Evolutionary conservation across 2,113 vertebrate species (phyloP).

Genomic region (Microcebus ravelobensis): DNA sequence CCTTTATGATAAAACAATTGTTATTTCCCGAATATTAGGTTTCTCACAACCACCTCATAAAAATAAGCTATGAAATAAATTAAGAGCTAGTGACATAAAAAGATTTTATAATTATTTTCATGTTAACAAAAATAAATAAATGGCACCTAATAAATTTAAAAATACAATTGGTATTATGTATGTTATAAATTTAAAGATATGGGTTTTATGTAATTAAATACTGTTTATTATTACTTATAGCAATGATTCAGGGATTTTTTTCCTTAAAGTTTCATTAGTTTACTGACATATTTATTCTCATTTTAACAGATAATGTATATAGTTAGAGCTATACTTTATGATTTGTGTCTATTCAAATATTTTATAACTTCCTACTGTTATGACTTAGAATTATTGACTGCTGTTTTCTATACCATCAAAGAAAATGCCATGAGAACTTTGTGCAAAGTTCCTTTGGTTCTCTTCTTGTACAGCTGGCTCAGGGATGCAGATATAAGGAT

Average conservation of each 20-base stretch:
- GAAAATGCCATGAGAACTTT: not conserved
- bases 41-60: not conserved
- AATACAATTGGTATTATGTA: not conserved
- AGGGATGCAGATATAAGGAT: not conserved
- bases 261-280: not conserved
- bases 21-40: not conserved
- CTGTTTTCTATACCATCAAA: not conserved
- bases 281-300: not conserved
- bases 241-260: not conserved
- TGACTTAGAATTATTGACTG: not conserved
- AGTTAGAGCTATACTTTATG: not conserved
- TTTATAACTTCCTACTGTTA: not conserved
- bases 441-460: not conserved
- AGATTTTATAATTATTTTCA: not conserved
- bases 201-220: not conserved
- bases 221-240: not conserved
- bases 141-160: not conserved
- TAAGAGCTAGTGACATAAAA: not conserved
- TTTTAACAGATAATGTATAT: not conserved
- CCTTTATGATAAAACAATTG: not conserved
- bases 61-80: slow-evolving; percentile 11
- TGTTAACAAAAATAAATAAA: not conserved
- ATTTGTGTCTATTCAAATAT: not conserved
- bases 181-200: not conserved
- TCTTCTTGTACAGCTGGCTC: not conserved